phyloP scores from a whole-genome alignment of 2,888 invertebrate genomes.

The Griposia aprilina region DNA sequence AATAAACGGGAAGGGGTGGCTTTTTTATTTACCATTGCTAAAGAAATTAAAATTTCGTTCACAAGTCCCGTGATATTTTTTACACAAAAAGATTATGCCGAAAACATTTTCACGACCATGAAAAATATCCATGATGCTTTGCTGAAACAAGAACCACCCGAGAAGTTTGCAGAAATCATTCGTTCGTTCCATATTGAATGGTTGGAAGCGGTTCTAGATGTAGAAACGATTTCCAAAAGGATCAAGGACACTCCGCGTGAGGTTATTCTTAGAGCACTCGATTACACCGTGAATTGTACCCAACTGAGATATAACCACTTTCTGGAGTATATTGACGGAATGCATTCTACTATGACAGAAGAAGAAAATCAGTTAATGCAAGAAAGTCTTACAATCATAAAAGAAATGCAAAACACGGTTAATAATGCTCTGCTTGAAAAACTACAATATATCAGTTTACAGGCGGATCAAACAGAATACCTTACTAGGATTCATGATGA shows the following conservation, averaged over 20 bases:
- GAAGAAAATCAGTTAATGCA: conserved; percentile 62
- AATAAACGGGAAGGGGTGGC: conserved; percentile 54
- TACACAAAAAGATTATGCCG: conserved; percentile 72
- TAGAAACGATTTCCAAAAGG: conserved; percentile 69
- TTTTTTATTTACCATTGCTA: conserved; percentile 69
- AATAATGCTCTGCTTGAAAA: conserved; percentile 68
- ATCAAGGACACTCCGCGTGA: conserved; percentile 69
- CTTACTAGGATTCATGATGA: conserved; percentile 66
- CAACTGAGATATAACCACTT: conserved; percentile 61
- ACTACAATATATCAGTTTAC: conserved; percentile 59
- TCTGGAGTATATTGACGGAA: conserved; percentile 53
- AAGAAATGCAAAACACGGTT: conserved; percentile 69
- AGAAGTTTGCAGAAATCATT: conserved; percentile 64
- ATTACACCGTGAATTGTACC: conserved; percentile 68
- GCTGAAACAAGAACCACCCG: conserved; percentile 42
- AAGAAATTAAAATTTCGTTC: conserved; percentile 72
- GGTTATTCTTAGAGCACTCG: conserved; percentile 64
- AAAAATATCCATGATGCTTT: conserved; percentile 63
- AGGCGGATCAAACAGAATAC: conserved; percentile 71
- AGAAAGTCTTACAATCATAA: conserved; percentile 64
- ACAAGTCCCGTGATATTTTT: conserved; percentile 74
- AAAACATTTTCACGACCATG: conserved; percentile 60
- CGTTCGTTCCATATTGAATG: conserved; percentile 69
- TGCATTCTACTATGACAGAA: conserved; percentile 44
- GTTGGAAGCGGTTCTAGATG: conserved; percentile 72